Base-by-base conservation (phyloP, 2,113 vertebrate genomes). In the Amphilophus citrinellus region DNA sequence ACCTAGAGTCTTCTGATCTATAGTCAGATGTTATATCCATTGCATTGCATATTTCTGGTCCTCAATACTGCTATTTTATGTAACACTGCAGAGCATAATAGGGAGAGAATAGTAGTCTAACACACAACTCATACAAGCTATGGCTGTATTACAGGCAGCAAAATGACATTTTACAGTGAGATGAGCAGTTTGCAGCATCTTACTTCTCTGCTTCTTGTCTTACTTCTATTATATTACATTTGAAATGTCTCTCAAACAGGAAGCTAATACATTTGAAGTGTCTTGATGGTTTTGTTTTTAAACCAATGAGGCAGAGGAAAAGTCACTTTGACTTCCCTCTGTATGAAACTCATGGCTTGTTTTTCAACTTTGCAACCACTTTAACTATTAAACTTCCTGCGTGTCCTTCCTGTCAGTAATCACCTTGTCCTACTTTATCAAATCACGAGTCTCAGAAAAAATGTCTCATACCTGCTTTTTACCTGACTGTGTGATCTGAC, bases 401-500 rank as follows among this genome's bases (percentile, higher is more conserved):
- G 35, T 62, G 65, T 87, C 81, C 81, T 86, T 81, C 65, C n/a
- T 50, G 24, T 81, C 61, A 13, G 13, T 18, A 9, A 63, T 89
- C 63, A 78, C 85, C 84, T 85, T 91, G 82, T 80, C 73, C 75
- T 82, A 68, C 56, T 65, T 80, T 20, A 24, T 66, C 27, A 71
- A 76, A 27, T 76, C 47, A 17, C 35, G 3, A 7, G 17, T 71
- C 24, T 71, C 1, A 0, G 44, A 5, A 53, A 53, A 57, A 50
- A 71, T 1, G 4, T 10, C 20, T 10, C 56, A 50, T 2, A 50
- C 5, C 42, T 50, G 65, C 66, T 71, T 71, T 30, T 50, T 27
- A 71, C 2, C 5, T 22, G 3, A 44, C 20, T 7, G 24, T 61
- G 35, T 24, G 62, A 22, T 37, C 10, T 59, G 2, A 62, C 66